Evolutionary conservation across 2,888 invertebrate genomes (phyloP).

Genomic region (Melikaiella ostensackeni): DNA sequence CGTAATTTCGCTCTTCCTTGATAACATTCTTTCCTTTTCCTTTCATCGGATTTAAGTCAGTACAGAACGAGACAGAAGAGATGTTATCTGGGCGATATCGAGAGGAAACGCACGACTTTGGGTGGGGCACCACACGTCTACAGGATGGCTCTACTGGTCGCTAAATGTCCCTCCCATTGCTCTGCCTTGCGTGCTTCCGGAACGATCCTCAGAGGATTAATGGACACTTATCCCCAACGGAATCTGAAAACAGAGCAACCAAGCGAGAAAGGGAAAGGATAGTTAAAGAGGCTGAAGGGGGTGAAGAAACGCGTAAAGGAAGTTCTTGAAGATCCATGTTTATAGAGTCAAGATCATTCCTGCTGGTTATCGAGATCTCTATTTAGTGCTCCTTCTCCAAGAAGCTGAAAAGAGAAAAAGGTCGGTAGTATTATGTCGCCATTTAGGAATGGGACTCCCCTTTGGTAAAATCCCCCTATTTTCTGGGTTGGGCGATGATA

Average conservation of each 20-base stretch:
- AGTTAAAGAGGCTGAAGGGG: neutral
- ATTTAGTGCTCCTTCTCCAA: neutral
- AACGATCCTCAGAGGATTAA: conserved; percentile 65
- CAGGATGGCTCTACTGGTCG: conserved; percentile 51
- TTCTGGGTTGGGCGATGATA: neutral
- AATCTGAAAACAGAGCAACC: conserved; percentile 61
- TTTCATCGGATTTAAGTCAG: neutral
- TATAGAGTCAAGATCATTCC: conserved; percentile 59
- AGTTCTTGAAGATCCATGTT: neutral
- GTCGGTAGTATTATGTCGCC: neutral
- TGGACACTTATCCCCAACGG: conserved; percentile 66
- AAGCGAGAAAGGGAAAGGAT: conserved; percentile 24
- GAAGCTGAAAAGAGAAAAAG: neutral
- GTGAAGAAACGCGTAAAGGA: conserved; percentile 2
- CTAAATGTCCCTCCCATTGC: conserved; percentile 45
- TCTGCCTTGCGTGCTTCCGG: conserved; percentile 49
- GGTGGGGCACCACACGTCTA: conserved; percentile 48
- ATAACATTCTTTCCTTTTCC: conserved; percentile 8
- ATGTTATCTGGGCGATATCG: conserved; percentile 56
- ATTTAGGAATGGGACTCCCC: neutral
- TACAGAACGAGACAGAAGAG: conserved; percentile 44
- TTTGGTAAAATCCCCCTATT: neutral
- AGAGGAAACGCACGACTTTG: conserved; percentile 58
- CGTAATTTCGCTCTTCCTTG: conserved; percentile 44
- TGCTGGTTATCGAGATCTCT: conserved; percentile 60